phyloP scores from a whole-genome alignment of 2,797 vertebrate genomes.

The Centroberyx gerrardi region DNA sequence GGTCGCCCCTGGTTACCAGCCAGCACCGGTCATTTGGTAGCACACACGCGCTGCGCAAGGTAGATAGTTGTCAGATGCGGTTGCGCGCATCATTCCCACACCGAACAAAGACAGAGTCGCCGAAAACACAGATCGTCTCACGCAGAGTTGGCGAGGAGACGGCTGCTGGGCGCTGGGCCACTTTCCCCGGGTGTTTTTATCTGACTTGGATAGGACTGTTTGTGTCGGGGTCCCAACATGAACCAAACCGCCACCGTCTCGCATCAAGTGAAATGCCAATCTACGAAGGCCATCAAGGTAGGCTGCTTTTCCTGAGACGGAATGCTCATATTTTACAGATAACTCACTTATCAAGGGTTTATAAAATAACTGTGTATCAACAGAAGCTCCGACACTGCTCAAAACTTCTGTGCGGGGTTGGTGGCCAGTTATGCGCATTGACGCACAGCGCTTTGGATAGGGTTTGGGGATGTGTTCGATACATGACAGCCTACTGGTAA shows the following conservation, averaged over 20 bases:
- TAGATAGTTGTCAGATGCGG: conserved; percentile 53
- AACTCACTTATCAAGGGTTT: background rate
- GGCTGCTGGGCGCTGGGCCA: background rate
- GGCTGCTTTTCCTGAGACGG: conserved; percentile 27
- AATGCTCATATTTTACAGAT: background rate
- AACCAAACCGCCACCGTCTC: conserved; percentile 95
- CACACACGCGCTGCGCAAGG: conserved; percentile 26
- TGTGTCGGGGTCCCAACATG: conserved; percentile 86
- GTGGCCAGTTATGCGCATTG: conserved; percentile 64
- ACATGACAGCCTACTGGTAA: background rate
- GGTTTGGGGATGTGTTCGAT: background rate
- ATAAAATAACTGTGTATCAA: background rate
- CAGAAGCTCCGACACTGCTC: conserved; percentile 12
- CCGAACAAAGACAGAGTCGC: conserved; percentile 23
- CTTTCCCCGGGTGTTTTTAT: conserved; percentile 20
- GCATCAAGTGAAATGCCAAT: conserved; percentile 93
- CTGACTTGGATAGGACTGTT: conserved; percentile 60
- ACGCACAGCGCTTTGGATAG: conserved; percentile 59
- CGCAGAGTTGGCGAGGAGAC: conserved; percentile 24
- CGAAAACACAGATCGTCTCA: conserved; percentile 15
- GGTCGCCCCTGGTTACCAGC: conserved; percentile 53
- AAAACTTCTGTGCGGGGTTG: conserved; percentile 49
- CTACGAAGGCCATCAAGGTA: conserved; percentile 92
- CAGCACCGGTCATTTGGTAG: conserved; percentile 34
- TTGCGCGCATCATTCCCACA: conserved; percentile 47